phyloP scores from a whole-genome alignment of 2,888 invertebrate genomes.

The Conomelus anceps region DNA sequence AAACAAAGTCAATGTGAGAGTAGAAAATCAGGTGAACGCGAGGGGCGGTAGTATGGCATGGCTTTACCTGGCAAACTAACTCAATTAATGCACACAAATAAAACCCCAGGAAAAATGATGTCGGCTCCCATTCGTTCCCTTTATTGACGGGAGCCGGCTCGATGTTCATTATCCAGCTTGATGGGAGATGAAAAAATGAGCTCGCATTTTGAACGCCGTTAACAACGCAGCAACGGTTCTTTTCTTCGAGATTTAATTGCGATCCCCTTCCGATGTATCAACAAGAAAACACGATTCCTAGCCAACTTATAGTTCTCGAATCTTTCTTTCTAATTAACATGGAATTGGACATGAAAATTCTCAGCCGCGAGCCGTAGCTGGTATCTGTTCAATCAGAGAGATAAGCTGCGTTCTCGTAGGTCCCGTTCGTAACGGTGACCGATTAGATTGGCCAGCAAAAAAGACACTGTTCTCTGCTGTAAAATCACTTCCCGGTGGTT shows the following conservation, averaged over 20 bases:
- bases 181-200: background rate
- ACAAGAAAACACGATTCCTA: background rate
- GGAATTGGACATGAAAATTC: no score
- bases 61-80: background rate
- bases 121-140: background rate
- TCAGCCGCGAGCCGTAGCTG: no score
- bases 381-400: no score
- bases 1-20: background rate
- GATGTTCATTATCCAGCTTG: background rate
- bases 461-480: no score
- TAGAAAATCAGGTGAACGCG: background rate
- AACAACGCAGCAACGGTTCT: background rate
- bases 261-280: background rate
- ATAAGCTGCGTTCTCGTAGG: no score
- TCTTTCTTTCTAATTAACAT: no score
- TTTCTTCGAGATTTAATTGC: background rate
- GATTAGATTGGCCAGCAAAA: no score
- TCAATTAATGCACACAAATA: background rate
- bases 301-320: background rate
- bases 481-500: no score
- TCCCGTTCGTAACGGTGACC: no score
- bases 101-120: background rate
- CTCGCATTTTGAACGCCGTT: background rate
- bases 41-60: no score
- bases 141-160: background rate